phyloP scores from a whole-genome alignment of 2,113 vertebrate genomes.

The Anser cygnoides region DNA sequence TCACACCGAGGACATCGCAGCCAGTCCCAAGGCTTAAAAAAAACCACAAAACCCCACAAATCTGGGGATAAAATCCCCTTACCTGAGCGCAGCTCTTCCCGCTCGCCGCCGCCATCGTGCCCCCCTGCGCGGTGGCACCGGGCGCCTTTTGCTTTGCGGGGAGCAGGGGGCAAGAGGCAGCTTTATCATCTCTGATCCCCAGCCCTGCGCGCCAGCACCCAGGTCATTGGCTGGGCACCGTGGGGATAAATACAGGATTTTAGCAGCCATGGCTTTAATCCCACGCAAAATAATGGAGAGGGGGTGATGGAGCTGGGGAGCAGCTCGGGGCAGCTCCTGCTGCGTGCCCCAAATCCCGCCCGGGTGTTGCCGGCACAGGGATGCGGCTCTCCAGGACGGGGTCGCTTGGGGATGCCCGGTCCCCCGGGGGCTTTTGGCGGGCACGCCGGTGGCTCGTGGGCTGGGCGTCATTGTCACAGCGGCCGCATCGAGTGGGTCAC shows the following conservation, averaged over 20 bases:
- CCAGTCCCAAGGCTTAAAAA: too few species aligned
- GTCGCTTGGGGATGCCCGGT: too few species aligned
- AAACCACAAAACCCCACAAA: not conserved
- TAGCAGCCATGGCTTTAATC: not conserved
- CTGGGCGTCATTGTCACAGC: too few species aligned
- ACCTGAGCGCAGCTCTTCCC: not conserved
- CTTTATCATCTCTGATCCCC: not conserved
- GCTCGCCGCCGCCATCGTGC: not conserved
- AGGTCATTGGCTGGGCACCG: not conserved
- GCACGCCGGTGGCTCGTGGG: too few species aligned
- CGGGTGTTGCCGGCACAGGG: too few species aligned
- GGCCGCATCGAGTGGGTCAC: not conserved
- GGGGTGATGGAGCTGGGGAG: too few species aligned
- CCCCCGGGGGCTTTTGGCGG: too few species aligned
- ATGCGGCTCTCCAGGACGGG: too few species aligned
- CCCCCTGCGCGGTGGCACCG: not conserved
- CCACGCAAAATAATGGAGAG: not conserved
- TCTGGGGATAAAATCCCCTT: not conserved
- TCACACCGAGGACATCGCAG: too few species aligned
- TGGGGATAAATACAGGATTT: not conserved
- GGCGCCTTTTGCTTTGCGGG: not conserved
- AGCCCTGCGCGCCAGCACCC: too few species aligned
- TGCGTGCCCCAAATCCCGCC: too few species aligned
- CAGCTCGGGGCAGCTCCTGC: too few species aligned
- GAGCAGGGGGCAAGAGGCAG: not conserved